Percentiles rank a stretch among this genome's conserved stretches.
Evolutionary conservation across 1,140 invertebrate genomes (phyloP).

Genomic region (Rhizoglyphus robini): DNA sequence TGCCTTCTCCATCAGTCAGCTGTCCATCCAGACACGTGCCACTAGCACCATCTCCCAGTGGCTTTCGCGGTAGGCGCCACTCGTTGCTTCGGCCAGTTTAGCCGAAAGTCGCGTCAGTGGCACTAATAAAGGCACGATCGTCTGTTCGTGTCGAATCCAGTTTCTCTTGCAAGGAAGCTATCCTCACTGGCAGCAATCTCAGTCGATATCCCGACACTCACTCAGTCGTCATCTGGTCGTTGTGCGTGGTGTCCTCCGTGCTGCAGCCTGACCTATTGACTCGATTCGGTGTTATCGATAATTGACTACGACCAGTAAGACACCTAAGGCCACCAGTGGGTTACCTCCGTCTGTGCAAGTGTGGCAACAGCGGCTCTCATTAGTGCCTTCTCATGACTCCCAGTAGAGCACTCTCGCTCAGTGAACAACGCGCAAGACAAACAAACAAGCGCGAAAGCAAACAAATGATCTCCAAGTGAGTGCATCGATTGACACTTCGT

Average conservation of each 20-base stretch:
- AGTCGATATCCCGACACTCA: not conserved
- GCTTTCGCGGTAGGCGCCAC: not conserved
- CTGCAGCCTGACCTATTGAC: not conserved
- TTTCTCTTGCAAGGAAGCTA: not conserved
- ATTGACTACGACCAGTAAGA: not conserved
- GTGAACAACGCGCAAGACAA: too few relatives aligned
- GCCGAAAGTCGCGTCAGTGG: too few relatives aligned
- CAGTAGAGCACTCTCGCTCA: too few relatives aligned
- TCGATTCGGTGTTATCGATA: not conserved
- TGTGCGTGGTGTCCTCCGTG: not conserved
- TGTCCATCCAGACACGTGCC: not conserved
- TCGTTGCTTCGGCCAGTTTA: not conserved
- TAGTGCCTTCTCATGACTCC: too few relatives aligned
- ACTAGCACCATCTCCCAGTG: not conserved
- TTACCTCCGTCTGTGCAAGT: too few relatives aligned
- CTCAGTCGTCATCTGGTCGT: not conserved
- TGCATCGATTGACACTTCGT: too few relatives aligned
- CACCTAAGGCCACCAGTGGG: too few relatives aligned
- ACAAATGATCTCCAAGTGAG: too few relatives aligned
- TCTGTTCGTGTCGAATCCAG: constrained; percentile 7
- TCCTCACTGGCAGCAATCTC: not conserved
- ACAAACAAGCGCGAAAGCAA: too few relatives aligned
- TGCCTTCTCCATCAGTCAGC: not conserved
- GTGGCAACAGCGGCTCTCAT: too few relatives aligned
- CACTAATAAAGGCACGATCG: not conserved